Percentiles rank a stretch among this genome's conserved stretches.
These are phyloP conservation scores for Corythornis leucogaster DNA, from an alignment of 2,797 vertebrate genomes.

Conservation along the genomic window DNA sequence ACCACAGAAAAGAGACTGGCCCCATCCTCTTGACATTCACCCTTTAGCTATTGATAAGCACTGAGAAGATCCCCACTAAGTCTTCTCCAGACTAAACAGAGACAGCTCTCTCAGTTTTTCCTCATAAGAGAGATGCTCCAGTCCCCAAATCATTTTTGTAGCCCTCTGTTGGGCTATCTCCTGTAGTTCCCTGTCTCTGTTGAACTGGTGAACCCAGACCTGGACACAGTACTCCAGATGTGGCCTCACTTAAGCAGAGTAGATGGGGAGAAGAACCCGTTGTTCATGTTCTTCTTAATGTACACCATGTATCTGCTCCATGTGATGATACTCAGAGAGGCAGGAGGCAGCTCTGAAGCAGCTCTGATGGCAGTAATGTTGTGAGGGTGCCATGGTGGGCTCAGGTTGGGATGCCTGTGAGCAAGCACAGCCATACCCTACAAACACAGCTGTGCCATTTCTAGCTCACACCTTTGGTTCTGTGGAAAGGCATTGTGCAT, in stretches of 20 bases:
- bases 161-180: not conserved
- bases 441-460: not conserved
- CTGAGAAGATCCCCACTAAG: too few species aligned
- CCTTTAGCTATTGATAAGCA: too few species aligned
- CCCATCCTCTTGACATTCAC: too few species aligned
- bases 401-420: not conserved
- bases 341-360: not conserved
- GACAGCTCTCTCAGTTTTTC: not conserved
- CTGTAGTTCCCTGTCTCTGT: not conserved
- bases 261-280: not conserved
- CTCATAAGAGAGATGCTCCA: not conserved
- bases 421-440: not conserved
- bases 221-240: not conserved
- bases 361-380: too few species aligned
- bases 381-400: fast-evolving
- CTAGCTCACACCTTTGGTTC: not conserved
- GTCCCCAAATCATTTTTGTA: not conserved
- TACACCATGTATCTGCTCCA: not conserved
- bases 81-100: not conserved
- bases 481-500: fast-evolving
- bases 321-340: fast-evolving
- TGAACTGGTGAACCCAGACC: not conserved
- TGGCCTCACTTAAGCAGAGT: not conserved
- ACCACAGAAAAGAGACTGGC: too few species aligned
- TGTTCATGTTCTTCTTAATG: not conserved